These are phyloP conservation scores for Anas acuta DNA, from an alignment of 2,797 vertebrate genomes.

Conservation along the genomic window DNA sequence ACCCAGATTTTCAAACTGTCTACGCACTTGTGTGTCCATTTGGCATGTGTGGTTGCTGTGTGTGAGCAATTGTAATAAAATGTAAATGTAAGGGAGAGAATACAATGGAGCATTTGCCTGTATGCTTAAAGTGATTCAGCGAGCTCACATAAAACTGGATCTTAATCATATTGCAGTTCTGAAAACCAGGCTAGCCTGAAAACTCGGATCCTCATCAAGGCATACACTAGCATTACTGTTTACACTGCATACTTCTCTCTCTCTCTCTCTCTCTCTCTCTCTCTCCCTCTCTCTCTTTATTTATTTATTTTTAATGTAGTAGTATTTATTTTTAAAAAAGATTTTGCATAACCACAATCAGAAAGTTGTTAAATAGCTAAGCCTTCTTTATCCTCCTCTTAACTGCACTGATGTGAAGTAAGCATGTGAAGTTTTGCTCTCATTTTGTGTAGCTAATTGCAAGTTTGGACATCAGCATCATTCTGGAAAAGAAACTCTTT, in stretches of 20 bases:
- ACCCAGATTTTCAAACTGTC: background rate
- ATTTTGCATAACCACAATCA: background rate
- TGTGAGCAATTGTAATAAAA: background rate
- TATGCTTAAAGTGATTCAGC: background rate
- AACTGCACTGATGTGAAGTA: background rate
- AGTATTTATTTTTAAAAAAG: background rate
- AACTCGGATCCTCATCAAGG: background rate
- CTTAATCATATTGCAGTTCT: background rate
- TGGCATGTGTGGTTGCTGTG: background rate
- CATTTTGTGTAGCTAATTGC: background rate
- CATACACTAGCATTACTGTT: background rate
- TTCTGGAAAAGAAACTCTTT: background rate
- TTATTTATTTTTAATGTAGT: background rate
- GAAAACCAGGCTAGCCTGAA: background rate
- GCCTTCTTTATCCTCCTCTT: background rate
- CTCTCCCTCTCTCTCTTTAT: background rate
- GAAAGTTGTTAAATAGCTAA: background rate
- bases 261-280: background rate
- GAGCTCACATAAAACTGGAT: background rate
- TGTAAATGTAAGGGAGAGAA: fast-evolving
- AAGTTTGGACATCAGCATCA: background rate
- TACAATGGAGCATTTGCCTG: background rate
- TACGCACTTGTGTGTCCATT: background rate
- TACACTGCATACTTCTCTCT: background rate
- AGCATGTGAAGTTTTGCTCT: background rate